phyloP scores from a whole-genome alignment of 2,797 vertebrate species.

The Synaphobranchus kaupii region DNA sequence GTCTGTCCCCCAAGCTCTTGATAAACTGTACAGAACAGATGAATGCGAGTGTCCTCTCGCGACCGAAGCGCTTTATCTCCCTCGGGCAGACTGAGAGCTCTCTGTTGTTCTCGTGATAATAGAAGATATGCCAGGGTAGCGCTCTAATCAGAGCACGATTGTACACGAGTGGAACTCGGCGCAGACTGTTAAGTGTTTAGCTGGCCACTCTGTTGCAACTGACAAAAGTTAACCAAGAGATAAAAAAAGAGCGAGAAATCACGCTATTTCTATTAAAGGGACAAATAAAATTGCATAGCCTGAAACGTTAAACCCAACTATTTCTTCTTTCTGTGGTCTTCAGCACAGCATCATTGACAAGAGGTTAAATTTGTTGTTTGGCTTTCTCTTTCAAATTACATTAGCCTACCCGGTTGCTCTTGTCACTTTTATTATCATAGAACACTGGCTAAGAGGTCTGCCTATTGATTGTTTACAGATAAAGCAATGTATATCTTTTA shows the following conservation, averaged over 20 bases:
- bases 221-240: neutral
- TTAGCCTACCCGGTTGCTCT: neutral
- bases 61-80: neutral
- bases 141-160: neutral
- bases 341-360: neutral
- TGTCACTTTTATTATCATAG: neutral
- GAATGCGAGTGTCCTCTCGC: neutral
- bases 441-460: neutral
- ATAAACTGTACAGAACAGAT: constrained; percentile 22
- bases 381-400: neutral
- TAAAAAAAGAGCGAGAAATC: neutral
- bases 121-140: neutral
- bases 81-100: neutral
- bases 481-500: constrained; percentile 7
- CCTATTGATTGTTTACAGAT: constrained; percentile 23
- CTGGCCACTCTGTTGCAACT: neutral
- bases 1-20: neutral
- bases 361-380: neutral
- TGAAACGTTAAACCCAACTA: neutral
- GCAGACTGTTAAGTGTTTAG: neutral
- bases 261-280: neutral
- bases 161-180: neutral
- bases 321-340: neutral
- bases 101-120: constrained; percentile 4
- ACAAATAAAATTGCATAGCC: neutral